phyloP scores from a whole-genome alignment of 2,888 invertebrate genomes.

The Prosapia bicincta region DNA sequence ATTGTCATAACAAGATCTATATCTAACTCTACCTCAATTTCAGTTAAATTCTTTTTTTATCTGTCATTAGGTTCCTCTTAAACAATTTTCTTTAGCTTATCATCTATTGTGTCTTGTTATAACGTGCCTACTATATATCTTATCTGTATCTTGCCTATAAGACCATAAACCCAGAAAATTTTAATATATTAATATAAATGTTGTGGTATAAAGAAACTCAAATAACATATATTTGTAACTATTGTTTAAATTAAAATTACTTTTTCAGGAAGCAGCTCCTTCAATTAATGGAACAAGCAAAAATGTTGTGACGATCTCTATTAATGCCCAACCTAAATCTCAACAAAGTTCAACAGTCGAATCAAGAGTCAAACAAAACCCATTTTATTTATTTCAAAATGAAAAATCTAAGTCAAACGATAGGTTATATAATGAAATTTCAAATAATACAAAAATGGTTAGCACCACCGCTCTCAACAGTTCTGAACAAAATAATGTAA shows the following conservation, averaged over 20 bases:
- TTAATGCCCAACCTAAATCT: slow-evolving; percentile 22
- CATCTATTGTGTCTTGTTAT: too few relatives aligned
- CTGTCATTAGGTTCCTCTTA: too few relatives aligned
- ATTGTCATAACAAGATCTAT: too few relatives aligned
- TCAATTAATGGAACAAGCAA: slow-evolving; percentile 2
- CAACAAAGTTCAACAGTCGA: background rate
- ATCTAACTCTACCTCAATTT: too few relatives aligned
- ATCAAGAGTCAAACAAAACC: slow-evolving; percentile 11
- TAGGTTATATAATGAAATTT: slow-evolving; percentile 6
- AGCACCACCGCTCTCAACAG: slow-evolving; percentile 30
- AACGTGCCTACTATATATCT: too few relatives aligned
- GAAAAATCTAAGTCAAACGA: slow-evolving; percentile 4
- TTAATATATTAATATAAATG: too few relatives aligned
- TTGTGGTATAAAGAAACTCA: too few relatives aligned
- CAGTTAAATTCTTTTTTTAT: too few relatives aligned
- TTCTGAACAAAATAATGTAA: slow-evolving; percentile 20
- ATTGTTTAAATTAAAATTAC: background rate
- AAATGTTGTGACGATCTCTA: slow-evolving; percentile 27
- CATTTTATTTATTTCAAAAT: slow-evolving; percentile 16
- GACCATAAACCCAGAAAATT: too few relatives aligned
- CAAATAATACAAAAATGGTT: slow-evolving; percentile 23
- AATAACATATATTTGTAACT: background rate
- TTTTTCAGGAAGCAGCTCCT: background rate
- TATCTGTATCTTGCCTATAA: too few relatives aligned
- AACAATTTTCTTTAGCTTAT: too few relatives aligned